Conservation (phyloP, 1,140 invertebrate genomes). For the Macrotrachela quadricornifera region DNA sequence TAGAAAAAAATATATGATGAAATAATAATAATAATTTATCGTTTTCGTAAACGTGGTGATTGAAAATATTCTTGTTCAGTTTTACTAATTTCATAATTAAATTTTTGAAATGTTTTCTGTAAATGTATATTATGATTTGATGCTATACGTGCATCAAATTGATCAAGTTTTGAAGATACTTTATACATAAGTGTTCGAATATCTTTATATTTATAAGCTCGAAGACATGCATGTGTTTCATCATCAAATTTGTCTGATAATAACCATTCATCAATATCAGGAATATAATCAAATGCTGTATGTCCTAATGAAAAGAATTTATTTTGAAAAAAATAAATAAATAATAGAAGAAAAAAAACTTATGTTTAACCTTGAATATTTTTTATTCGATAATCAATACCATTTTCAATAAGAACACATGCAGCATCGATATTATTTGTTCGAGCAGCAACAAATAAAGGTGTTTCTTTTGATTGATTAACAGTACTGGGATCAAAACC, state of each 20-base stretch:
- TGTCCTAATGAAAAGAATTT: conserved; percentile 16
- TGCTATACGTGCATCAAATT: no score
- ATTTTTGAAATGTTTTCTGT: no score
- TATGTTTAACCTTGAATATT: conserved; percentile 19
- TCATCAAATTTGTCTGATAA: conserved; percentile 23
- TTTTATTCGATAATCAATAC: conserved; percentile 19
- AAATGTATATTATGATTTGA: no score
- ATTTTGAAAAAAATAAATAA: background rate
- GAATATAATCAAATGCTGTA: conserved; percentile 24
- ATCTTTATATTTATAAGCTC: no score
- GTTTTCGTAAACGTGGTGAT: no score
- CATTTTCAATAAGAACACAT: conserved; percentile 18
- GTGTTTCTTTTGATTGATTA: conserved; percentile 19
- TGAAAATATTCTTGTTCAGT: no score
- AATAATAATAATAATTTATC: no score
- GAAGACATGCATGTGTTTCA: conserved; percentile 20
- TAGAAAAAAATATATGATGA: no score
- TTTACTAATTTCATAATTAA: no score
- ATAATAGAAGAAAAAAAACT: background rate
- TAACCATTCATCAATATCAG: conserved; percentile 28
- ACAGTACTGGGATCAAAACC: conserved; percentile 18
- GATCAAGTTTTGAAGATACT: no score
- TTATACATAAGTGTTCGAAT: no score
- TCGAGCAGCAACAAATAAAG: conserved; percentile 23
- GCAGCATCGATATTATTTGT: conserved; percentile 22